Base-by-base conservation (phyloP, 2,113 vertebrate genomes). In the Coptodon rendalli region DNA sequence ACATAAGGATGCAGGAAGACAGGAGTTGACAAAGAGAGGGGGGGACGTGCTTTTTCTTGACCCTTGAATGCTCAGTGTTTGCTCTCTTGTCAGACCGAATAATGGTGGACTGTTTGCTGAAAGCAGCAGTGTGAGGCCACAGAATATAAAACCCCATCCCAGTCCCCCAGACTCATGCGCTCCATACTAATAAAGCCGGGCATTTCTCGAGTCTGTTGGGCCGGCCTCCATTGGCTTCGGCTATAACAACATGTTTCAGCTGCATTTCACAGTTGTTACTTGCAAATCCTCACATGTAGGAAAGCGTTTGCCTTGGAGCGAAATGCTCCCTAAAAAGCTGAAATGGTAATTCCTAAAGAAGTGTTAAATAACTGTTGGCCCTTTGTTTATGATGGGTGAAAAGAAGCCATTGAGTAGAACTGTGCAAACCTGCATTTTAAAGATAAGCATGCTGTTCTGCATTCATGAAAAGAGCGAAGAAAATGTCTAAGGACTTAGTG, bases 61-160 rank as follows among this genome's bases (percentile, higher is more conserved):
- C 95, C 95, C 85, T 86, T 94, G 89, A 95, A 95, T 93, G 91
- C 86, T 40, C 82, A 84, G 90, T 95, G 93, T 96, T 97, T 96
- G 95, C 94, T 93, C 93, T 94, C 95, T 96, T 94, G 95, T 95
- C 95, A 94, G 92, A 91, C 83, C 48, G 89, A 94, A 96, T 96
- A 96, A 97, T 96, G 94, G 93, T 82, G 85, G 91, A 91, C 93
- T 96, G 95, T 96, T 96, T 95, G 94, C 95, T 93, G 95, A 96
- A 96, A 92, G 93, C 93, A 89, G 90, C 90, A 92, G 93, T 90
- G 91, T 92, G 90, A 96, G 91, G 92, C 93, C 93, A 85, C 76
- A 57, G 90, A 94, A 96, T 95, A 95, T 91, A 94, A 93, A 95
- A 93, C 63, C 80, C 85, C 83, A 90, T 85, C 79, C 78, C 81